phyloP scores from a whole-genome alignment of 2,888 invertebrate species.

The Pediacus dermestoides region DNA sequence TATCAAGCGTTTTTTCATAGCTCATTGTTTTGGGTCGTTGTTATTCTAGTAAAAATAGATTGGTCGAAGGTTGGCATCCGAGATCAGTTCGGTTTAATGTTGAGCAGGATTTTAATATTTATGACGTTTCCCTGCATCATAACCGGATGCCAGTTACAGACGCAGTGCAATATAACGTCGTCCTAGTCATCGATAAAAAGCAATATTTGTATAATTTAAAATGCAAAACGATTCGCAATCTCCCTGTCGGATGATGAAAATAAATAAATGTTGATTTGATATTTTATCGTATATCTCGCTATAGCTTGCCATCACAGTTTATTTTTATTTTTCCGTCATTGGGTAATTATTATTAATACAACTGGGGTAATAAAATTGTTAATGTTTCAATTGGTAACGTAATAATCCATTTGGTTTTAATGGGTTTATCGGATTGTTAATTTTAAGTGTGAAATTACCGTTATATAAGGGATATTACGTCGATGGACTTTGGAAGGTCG shows the following conservation, averaged over 20 bases:
- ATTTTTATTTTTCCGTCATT: not conserved
- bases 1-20: too few species aligned
- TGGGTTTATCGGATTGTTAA: slow-evolving; percentile 18
- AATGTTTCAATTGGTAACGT: slow-evolving; percentile 1
- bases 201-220: slow-evolving; percentile 2
- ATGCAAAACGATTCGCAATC: too few species aligned
- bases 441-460: slow-evolving; percentile 20
- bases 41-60: too few species aligned
- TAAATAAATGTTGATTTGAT: too few species aligned
- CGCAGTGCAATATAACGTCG: slow-evolving; percentile 4
- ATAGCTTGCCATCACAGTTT: too few species aligned
- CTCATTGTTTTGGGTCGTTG: too few species aligned
- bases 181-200: slow-evolving; percentile 1
- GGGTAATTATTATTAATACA: slow-evolving; percentile 3
- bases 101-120: slow-evolving; percentile 3
- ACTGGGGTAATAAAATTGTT: not conserved
- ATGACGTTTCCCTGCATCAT: slow-evolving; percentile 3
- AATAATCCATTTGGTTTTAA: not conserved
- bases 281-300: too few species aligned
- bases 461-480: slow-evolving; percentile 18
- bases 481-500: slow-evolving; percentile 28
- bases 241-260: too few species aligned
- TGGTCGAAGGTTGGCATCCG: too few species aligned
- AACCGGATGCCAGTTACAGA: not conserved
- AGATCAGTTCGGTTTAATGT: too few species aligned